Evolutionary conservation across 2,888 invertebrate species (phyloP).

Genomic region (Operophtera brumata): DNA sequence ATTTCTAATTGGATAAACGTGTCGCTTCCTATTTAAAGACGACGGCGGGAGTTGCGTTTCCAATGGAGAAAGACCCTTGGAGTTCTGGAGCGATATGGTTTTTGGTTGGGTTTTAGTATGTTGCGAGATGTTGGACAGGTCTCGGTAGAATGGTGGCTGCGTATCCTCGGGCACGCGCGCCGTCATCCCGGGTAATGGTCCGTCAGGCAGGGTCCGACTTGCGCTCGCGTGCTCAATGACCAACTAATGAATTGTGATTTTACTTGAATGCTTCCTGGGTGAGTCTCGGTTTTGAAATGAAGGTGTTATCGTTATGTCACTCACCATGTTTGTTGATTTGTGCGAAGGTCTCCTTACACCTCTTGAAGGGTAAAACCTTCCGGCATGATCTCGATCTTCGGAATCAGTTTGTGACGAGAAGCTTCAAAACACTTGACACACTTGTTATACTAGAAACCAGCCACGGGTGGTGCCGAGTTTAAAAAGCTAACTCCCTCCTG

Average conservation of each 20-base stretch:
- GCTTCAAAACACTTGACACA: neutral
- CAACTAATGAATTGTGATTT: constrained; percentile 73
- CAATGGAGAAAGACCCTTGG: constrained; percentile 60
- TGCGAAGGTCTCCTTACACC: constrained; percentile 5
- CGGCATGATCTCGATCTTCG: constrained; percentile 8
- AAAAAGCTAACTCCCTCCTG: no score
- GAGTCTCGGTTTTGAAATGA: constrained; percentile 55
- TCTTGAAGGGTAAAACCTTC: constrained; percentile 10
- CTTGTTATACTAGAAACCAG: no score
- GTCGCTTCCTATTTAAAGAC: constrained; percentile 81
- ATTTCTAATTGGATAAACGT: constrained; percentile 82
- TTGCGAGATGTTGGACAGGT: constrained; percentile 42
- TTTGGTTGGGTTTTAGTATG: constrained; percentile 29
- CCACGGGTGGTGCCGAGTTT: no score
- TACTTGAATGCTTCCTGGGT: constrained; percentile 66
- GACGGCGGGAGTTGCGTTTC: constrained; percentile 70
- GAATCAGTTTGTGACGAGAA: neutral
- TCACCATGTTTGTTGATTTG: constrained; percentile 28
- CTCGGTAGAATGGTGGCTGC: constrained; percentile 39
- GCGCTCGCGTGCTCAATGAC: constrained; percentile 65
- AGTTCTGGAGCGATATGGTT: constrained; percentile 44
- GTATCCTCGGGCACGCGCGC: constrained; percentile 69
- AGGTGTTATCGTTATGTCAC: constrained; percentile 50
- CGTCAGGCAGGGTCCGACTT: constrained; percentile 55
- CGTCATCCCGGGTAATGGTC: constrained; percentile 77